Percentiles rank a stretch among this genome's conserved stretches.
Conservation (phyloP, 1,140 invertebrate species). For the Anoplolepis gracilipes region DNA sequence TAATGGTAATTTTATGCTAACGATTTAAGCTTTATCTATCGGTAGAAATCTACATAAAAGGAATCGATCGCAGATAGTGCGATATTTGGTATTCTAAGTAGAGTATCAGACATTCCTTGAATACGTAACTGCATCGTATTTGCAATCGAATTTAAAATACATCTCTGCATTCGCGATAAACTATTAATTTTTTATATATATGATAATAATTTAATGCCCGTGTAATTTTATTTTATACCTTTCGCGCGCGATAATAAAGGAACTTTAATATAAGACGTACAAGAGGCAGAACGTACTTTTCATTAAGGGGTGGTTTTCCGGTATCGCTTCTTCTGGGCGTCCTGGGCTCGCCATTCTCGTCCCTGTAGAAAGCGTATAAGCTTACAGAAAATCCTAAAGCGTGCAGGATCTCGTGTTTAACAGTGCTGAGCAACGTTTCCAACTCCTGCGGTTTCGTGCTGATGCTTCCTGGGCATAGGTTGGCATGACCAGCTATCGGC, state of each 20-base stretch:
- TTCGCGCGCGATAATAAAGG: constrained; percentile 21
- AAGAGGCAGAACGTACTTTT: constrained; percentile 89
- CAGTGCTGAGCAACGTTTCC: constrained; percentile 97
- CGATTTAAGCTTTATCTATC: not conserved
- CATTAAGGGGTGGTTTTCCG: constrained; percentile 95
- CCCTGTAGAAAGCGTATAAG: constrained; percentile 97
- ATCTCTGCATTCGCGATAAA: not conserved
- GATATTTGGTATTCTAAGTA: constrained; percentile 34
- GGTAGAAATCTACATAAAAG: constrained; percentile 1
- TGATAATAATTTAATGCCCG: constrained; percentile 5
- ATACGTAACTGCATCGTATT: constrained; percentile 6
- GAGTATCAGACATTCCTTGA: constrained; percentile 5
- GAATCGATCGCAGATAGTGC: constrained; percentile 23
- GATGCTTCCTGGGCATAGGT: constrained; percentile 98
- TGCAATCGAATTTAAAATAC: constrained; percentile 27
- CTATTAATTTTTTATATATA: not conserved
- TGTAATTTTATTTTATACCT: not conserved
- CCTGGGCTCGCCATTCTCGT: constrained; percentile 93
- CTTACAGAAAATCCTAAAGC: constrained; percentile 98
- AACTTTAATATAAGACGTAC: constrained; percentile 15
- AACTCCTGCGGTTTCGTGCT: constrained; percentile 97
- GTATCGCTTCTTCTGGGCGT: constrained; percentile 93
- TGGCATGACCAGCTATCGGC: constrained; percentile 99
- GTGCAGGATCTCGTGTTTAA: constrained; percentile 99
- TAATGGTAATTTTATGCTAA: constrained; percentile 15